These are phyloP conservation scores for Apocheima hispidaria DNA, from an alignment of 2,888 invertebrate species.

Conservation along the genomic window DNA sequence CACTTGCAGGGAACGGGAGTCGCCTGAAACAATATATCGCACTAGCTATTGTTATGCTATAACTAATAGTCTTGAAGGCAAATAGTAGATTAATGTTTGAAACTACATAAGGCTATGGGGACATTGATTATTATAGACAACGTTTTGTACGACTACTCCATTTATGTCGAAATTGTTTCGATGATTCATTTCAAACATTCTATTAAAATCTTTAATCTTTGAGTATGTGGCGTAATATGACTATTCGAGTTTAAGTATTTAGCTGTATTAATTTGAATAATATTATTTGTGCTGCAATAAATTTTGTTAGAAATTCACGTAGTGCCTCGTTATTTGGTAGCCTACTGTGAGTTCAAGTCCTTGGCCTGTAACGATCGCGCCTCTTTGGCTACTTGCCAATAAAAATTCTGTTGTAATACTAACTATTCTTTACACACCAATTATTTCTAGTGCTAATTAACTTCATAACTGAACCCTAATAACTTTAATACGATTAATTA, in stretches of 20 bases:
- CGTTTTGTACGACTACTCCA: no score
- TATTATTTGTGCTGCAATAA: slow-evolving; percentile 50
- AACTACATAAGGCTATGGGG: no score
- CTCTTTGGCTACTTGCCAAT: slow-evolving; percentile 66
- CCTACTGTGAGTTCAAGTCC: slow-evolving; percentile 55
- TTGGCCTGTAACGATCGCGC: slow-evolving; percentile 64
- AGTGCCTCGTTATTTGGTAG: slow-evolving; percentile 46
- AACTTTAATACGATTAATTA: no score
- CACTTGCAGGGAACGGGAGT: slow-evolving; percentile 90
- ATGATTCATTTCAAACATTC: no score
- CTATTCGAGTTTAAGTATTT: not conserved
- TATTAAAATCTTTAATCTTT: no score
- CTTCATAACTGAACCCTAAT: slow-evolving; percentile 5
- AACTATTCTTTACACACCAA: slow-evolving; percentile 48
- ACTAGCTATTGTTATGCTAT: not conserved
- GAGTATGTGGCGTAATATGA: no score
- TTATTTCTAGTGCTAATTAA: slow-evolving; percentile 35
- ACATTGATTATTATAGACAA: no score
- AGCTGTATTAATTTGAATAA: slow-evolving; percentile 11
- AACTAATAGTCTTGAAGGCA: no score
- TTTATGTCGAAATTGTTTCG: no score
- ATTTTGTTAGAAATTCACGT: slow-evolving; percentile 55
- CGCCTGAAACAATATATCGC: slow-evolving; percentile 81
- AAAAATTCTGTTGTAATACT: slow-evolving; percentile 53
- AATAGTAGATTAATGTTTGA: no score